These are phyloP conservation scores for Leptinotarsa undecemlineata DNA, from an alignment of 1,140 invertebrate species.

Conservation along the genomic window DNA sequence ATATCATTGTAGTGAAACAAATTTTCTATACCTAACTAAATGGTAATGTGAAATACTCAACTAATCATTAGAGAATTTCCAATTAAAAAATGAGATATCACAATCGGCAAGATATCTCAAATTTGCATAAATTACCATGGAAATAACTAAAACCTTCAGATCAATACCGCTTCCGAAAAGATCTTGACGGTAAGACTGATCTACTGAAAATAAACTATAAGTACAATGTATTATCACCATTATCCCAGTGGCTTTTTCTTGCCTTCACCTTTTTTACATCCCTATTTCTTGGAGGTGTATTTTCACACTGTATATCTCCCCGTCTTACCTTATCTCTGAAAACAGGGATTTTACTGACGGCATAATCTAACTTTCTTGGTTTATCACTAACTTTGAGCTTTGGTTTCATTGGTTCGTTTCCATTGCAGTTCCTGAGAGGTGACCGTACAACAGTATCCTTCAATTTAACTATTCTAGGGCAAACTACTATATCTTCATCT, in stretches of 20 bases:
- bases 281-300: slow-evolving; percentile 47
- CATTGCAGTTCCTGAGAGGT: slow-evolving; percentile 44
- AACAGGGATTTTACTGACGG: slow-evolving; percentile 48
- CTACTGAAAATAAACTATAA: slow-evolving; percentile 17
- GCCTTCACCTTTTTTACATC: slow-evolving; percentile 26
- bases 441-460: slow-evolving; percentile 34
- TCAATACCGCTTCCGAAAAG: background rate
- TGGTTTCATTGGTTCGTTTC: slow-evolving; percentile 31
- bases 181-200: no score
- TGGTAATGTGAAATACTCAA: no score
- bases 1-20: no score
- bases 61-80: no score
- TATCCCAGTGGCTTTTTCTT: slow-evolving; percentile 46
- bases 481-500: slow-evolving; percentile 43
- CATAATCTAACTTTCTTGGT: slow-evolving; percentile 42
- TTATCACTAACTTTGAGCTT: slow-evolving; percentile 52
- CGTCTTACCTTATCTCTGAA: slow-evolving; percentile 46
- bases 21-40: no score
- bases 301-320: slow-evolving; percentile 48
- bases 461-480: slow-evolving; percentile 33
- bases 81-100: no score
- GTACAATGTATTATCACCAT: slow-evolving; percentile 43
- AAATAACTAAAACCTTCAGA: slow-evolving; percentile 6
- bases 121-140: background rate
- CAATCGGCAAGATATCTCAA: background rate